Evolutionary conservation across 2,113 vertebrate species (phyloP), one percentile per base, ranked within the genome.

Genomic region (Nibea coibor): DNA sequence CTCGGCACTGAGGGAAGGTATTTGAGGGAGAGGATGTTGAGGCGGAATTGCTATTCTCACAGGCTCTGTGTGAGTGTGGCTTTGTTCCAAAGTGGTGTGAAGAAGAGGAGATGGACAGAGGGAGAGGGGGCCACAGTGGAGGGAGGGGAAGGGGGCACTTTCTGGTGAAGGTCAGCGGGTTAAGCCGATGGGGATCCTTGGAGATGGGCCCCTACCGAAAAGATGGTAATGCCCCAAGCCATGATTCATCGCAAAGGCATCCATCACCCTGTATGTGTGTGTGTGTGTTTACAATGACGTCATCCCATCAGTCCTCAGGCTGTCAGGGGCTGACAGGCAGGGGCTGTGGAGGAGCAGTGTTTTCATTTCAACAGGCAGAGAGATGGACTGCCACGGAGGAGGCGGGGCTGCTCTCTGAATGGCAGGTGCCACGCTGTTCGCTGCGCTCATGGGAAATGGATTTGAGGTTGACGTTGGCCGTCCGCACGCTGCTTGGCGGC

Each of bases 161-260:
- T 86, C 70, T 89, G 87, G 82, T 83, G 84, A 84, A 92, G 94
- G 92, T 93, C 91, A 90, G 82, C 51, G 69, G 94, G 93, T 95
- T 95, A 94, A 95, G 94, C 92, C 88, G 81, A 86, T 70, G 85
- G 86, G 90, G 89, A 91, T 91, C 87, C 89, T 92, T 87, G 80
- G 91, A 94, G 85, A 93, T 50, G 87, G 84, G 80, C 87, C 83
- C 89, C 79, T 80, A 75, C 90, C 80, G 83, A 94, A 89, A 80
- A 91, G 87, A 94, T 92, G 93, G 88, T 92, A 94, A 94, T 88
- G 81, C 88, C 91, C 84, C 76, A 59, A 92, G 88, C 84, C 65
- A 80, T 94, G 94, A 95, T 89, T 95, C 94, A 95, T 89, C 31
- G 62, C 92, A 83, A 85, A 94, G 93, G 93, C 90, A 95, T 95